Evolutionary conservation across 2,797 vertebrate species (phyloP), one percentile per base, ranked within the genome.

Genomic region (Podarcis lilfordi): DNA sequence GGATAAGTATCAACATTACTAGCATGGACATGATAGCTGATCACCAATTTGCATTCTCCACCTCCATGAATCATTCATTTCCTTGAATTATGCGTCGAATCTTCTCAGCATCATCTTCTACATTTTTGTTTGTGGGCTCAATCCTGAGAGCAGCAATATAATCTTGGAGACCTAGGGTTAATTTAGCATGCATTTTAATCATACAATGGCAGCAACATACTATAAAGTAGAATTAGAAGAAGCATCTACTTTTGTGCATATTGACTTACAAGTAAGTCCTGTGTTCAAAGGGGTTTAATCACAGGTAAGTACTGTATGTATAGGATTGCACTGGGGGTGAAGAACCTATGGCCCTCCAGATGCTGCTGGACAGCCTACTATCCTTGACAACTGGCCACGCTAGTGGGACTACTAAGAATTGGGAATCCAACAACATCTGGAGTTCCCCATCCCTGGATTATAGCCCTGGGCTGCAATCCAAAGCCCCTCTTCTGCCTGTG

Each of bases 91-190:
- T 88, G 76, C 96, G 91, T 91, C 97, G 97, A 95, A 99, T 98
- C 89, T 96, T 98, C 89, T 98, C 96, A 27, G 97, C 95, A 94
- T 99, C 99, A 13, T 93, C 90, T 93, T 96, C 96, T 91, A 99
- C 93, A 8, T 82, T 93, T 93, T 94, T 84, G 82, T 98, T 98
- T 84, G 95, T 87, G 86, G 98, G 98, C 79, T 98, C 94, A 10
- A 98, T 98, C 96, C 96, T 97, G 43, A 99, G 97, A 91, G 99
- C 98, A 68, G 98, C 98, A 91, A 98, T 97, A 91, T 98, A 99
- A 93, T 99, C 99, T 88, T 98, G 98, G 59, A 99, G 97, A 79
- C 98, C 99, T 99, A 95, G 89, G 55, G 83, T 15, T 90, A 91
- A 95, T 2, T 89, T 32, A 89, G 93, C 89, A 96, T 83, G 10